Conservation (phyloP, 2,113 vertebrate genomes). For the Ifrita kowaldi region DNA sequence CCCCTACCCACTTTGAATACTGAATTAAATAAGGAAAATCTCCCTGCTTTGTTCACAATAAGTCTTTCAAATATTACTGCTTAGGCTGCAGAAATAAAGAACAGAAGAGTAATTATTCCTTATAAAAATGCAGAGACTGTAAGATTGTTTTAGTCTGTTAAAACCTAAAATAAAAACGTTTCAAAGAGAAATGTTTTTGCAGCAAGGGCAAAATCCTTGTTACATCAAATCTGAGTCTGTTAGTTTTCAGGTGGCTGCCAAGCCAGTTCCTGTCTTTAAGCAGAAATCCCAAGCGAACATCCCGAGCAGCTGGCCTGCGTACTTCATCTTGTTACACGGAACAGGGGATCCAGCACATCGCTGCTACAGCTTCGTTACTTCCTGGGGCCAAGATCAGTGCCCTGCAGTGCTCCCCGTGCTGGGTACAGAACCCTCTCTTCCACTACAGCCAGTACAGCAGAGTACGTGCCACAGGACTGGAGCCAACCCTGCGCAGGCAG, state of each 20-base stretch:
- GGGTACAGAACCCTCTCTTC: background rate
- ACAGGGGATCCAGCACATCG: background rate
- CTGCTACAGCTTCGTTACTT: rapidly evolving
- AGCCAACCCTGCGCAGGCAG: rapidly evolving
- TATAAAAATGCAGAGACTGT: background rate
- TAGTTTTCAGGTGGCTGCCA: background rate
- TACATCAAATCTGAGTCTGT: background rate
- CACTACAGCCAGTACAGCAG: rapidly evolving
- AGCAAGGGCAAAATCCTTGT: background rate
- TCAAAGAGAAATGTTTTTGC: background rate
- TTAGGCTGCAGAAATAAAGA: background rate
- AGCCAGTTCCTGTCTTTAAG: background rate
- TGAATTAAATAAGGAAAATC: background rate
- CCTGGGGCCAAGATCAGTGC: background rate
- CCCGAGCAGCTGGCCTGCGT: background rate
- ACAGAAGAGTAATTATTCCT: background rate
- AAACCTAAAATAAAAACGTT: background rate
- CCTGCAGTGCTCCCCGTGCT: background rate
- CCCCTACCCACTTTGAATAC: background rate
- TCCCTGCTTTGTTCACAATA: background rate
- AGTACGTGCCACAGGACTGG: background rate
- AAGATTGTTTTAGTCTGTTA: background rate
- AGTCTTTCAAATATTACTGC: background rate
- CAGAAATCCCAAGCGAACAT: background rate
- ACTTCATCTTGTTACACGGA: background rate